Percentiles rank a stretch among this genome's conserved stretches.
Evolutionary conservation across 2,888 invertebrate species (phyloP).

Genomic region (Drosophila borealis): DNA sequence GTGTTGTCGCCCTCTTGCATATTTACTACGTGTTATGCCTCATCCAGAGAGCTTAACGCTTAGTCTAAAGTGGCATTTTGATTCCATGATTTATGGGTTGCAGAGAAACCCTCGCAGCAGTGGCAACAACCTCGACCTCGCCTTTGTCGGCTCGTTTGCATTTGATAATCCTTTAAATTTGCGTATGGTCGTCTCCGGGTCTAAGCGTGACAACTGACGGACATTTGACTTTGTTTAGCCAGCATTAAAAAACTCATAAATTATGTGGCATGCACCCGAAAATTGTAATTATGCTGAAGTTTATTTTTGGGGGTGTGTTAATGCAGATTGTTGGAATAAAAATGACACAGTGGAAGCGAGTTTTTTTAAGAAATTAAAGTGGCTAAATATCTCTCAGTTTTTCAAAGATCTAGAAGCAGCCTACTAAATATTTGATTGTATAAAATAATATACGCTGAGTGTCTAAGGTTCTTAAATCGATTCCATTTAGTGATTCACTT

Average conservation of each 20-base stretch:
- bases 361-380: background rate
- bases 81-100: conserved; percentile 76
- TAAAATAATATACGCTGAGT: background rate
- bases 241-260: conserved; percentile 62
- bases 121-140: conserved; percentile 23
- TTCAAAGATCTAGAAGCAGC: background rate
- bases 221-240: conserved; percentile 73
- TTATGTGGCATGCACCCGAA: conserved; percentile 33
- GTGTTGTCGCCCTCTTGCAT: conserved; percentile 43
- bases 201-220: conserved; percentile 60
- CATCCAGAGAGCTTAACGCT: conserved; percentile 72
- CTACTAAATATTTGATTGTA: conserved; percentile 1
- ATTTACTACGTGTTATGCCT: conserved; percentile 75
- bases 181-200: conserved; percentile 60
- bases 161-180: conserved; percentile 77
- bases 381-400: background rate
- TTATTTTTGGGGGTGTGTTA: conserved; percentile 10
- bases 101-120: conserved; percentile 45
- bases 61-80: conserved; percentile 74
- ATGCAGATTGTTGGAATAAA: conserved; percentile 6
- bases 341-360: background rate
- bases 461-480: background rate
- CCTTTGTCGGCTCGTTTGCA: conserved; percentile 64
- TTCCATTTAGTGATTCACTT: background rate
- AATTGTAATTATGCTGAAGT: conserved; percentile 23